Conservation (phyloP, 2,888 invertebrate species). For the Torymus texanus region DNA sequence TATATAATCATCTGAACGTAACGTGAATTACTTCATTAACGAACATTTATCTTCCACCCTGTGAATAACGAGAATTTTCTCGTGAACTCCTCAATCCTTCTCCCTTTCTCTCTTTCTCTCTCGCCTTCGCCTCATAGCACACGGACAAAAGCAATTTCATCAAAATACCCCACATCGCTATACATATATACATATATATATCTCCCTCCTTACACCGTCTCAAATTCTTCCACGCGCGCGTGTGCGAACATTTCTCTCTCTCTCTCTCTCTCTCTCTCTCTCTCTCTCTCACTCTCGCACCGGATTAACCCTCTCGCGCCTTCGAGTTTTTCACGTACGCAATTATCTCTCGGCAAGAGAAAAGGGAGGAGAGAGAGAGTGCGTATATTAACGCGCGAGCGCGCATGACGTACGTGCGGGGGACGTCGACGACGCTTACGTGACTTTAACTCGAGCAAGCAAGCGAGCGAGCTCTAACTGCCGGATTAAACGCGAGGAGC, state of each 20-base stretch:
- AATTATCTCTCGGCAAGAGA: conserved; percentile 33
- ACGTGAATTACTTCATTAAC: no score
- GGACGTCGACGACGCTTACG: conserved; percentile 46
- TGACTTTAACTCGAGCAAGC: conserved; percentile 8
- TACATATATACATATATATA: no score
- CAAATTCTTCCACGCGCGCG: conserved; percentile 27
- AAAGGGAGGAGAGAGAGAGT: neutral
- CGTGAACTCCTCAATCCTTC: no score
- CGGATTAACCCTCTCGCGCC: conserved; percentile 25
- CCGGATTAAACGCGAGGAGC: conserved; percentile 59
- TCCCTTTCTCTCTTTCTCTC: no score
- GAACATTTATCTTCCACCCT: no score
- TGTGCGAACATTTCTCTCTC: neutral
- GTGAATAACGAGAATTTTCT: no score
- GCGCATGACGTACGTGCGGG: conserved; percentile 45
- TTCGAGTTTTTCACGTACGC: conserved; percentile 47
- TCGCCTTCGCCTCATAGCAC: neutral
- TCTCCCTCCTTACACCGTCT: neutral
- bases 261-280: no score
- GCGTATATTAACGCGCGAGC: conserved; percentile 37
- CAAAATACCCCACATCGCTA: conserved; percentile 5
- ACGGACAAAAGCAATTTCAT: conserved; percentile 17
- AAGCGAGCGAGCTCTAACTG: conserved; percentile 52
- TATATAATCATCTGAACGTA: no score
- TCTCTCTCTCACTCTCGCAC: no score